Conservation (phyloP, 2,888 invertebrate genomes). For the Meandrusa payeni region DNA sequence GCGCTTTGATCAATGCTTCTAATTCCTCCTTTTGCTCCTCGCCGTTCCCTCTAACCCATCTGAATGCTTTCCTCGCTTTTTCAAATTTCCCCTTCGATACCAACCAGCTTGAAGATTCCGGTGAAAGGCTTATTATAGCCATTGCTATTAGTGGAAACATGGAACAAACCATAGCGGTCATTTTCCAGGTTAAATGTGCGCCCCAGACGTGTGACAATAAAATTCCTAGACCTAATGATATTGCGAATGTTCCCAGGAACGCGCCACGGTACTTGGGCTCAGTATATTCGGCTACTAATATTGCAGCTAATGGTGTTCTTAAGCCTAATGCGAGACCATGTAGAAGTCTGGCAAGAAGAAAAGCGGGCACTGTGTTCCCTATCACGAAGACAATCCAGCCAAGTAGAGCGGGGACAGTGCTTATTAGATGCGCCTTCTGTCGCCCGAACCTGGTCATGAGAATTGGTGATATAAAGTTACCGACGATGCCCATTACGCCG, state of each 20-base stretch:
- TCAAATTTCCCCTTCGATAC: slow-evolving; percentile 79
- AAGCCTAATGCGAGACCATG: slow-evolving; percentile 79
- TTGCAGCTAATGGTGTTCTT: slow-evolving; percentile 74
- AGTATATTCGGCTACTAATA: slow-evolving; percentile 81
- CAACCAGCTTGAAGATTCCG: slow-evolving; percentile 86
- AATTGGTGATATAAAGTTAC: slow-evolving; percentile 70
- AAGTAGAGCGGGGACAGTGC: slow-evolving; percentile 70
- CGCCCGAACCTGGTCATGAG: slow-evolving; percentile 82
- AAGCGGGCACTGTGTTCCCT: slow-evolving; percentile 63
- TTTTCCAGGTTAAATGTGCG: slow-evolving; percentile 81
- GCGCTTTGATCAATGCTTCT: slow-evolving; percentile 62
- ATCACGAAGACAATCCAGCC: slow-evolving; percentile 70
- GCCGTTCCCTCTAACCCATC: slow-evolving; percentile 80
- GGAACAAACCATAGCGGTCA: slow-evolving; percentile 77
- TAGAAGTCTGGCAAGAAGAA: slow-evolving; percentile 61
- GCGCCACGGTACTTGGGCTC: slow-evolving; percentile 83
- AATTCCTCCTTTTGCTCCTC: slow-evolving; percentile 64
- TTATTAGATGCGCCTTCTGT: slow-evolving; percentile 76
- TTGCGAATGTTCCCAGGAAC: slow-evolving; percentile 82
- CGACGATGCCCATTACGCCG: slow-evolving; percentile 71
- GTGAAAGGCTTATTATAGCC: slow-evolving; percentile 67
- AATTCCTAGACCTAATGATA: slow-evolving; percentile 83
- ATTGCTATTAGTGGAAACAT: slow-evolving; percentile 73
- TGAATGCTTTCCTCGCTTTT: slow-evolving; percentile 81
- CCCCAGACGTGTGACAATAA: slow-evolving; percentile 84